A percentile compares a stretch with the other conserved stretches of the same genome.
Conservation (phyloP, 1,140 invertebrate genomes). For the Telenomus remus region DNA sequence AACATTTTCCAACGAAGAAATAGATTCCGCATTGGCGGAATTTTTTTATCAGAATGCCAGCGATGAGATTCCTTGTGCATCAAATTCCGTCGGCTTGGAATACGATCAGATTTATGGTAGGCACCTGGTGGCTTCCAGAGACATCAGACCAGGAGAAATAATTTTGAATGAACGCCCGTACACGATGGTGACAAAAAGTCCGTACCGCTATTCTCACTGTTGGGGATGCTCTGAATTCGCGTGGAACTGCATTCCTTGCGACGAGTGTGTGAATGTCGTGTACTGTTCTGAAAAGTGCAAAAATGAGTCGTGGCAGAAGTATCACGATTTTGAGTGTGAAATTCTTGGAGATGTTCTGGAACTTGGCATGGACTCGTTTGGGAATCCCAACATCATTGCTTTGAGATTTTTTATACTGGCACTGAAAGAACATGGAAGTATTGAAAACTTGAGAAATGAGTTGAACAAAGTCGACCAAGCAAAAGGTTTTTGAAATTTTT, state of each 20-base stretch:
- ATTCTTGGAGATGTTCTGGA: constrained; percentile 60
- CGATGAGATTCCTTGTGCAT: constrained; percentile 77
- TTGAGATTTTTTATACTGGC: too few relatives aligned
- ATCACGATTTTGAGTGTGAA: constrained; percentile 86
- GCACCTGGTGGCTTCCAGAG: constrained; percentile 73
- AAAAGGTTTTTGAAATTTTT: too few relatives aligned
- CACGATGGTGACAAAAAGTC: constrained; percentile 78
- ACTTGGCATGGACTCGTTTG: too few relatives aligned
- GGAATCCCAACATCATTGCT: too few relatives aligned
- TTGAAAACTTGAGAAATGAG: too few relatives aligned
- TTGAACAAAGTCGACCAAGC: too few relatives aligned
- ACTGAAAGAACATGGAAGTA: too few relatives aligned
- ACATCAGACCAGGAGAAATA: constrained; percentile 82
- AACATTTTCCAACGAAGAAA: not conserved
- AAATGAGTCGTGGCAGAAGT: constrained; percentile 77
- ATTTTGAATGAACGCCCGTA: constrained; percentile 87
- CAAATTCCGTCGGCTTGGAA: constrained; percentile 70
- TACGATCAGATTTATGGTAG: constrained; percentile 78
- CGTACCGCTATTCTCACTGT: constrained; percentile 79
- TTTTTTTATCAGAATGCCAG: constrained; percentile 43
- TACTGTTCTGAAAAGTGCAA: constrained; percentile 85
- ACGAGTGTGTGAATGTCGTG: constrained; percentile 78
- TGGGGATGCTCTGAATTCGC: constrained; percentile 82
- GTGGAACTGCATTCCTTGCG: constrained; percentile 79
- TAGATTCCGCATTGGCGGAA: not conserved